A percentile compares a stretch with the other conserved stretches of the same genome.
phyloP scores from a whole-genome alignment of 2,797 vertebrate genomes.

The Loris lydekkerianus region DNA sequence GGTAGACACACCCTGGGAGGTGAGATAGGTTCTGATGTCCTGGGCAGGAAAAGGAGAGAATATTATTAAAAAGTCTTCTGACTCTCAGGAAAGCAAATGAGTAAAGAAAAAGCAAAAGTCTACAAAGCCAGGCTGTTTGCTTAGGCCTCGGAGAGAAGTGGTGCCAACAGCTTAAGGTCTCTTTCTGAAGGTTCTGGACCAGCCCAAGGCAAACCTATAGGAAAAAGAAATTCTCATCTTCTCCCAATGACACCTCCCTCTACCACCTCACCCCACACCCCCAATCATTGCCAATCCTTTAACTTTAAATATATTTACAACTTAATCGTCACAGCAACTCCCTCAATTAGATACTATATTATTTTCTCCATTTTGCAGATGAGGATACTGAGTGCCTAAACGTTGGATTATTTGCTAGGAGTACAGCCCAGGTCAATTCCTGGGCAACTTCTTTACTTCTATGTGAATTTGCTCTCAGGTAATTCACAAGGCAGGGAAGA shows the following conservation, averaged over 20 bases:
- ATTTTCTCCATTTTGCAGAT: slow-evolving; percentile 3
- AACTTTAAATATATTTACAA: slow-evolving; percentile 35
- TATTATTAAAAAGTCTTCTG: background rate
- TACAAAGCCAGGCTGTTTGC: background rate
- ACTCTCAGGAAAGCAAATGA: background rate
- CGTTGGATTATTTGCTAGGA: background rate
- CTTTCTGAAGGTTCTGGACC: background rate
- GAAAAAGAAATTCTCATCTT: background rate
- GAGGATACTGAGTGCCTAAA: background rate
- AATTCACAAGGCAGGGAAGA: background rate
- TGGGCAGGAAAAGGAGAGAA: background rate
- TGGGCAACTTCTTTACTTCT: background rate
- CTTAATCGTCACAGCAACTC: background rate
- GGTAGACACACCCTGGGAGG: background rate
- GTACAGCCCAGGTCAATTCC: background rate
- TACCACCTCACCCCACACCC: background rate
- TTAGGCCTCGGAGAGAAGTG: background rate
- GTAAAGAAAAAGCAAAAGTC: background rate
- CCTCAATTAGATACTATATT: slow-evolving; percentile 1
- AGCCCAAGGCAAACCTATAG: background rate
- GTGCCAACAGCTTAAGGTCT: background rate
- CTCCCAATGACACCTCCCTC: background rate
- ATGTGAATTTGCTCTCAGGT: background rate
- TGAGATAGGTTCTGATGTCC: background rate
- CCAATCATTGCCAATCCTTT: background rate